A percentile compares a stretch with the other conserved stretches of the same genome.
These are phyloP conservation scores for Crotophaga sulcirostris DNA, from an alignment of 2,113 vertebrate genomes.

Conservation along the genomic window DNA sequence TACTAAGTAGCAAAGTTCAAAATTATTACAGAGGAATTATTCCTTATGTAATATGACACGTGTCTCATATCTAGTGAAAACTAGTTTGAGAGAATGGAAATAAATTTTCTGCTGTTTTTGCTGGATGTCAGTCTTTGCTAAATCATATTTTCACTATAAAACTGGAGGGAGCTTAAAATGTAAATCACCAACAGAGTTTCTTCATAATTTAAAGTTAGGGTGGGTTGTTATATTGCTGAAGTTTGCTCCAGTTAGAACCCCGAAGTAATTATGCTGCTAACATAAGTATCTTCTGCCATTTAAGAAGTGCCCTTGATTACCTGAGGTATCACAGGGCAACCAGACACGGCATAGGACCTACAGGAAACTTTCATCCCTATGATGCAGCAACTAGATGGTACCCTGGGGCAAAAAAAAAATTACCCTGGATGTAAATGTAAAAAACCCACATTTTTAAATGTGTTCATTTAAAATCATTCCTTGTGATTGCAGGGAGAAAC, in stretches of 20 bases:
- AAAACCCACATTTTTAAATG: too few relatives aligned
- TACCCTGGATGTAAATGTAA: not conserved
- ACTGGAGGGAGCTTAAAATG: not conserved
- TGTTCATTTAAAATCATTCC: not conserved
- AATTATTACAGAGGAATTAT: not conserved
- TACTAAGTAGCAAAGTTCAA: not conserved
- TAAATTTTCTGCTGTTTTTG: not conserved
- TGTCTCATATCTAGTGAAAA: not conserved
- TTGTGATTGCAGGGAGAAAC: not conserved
- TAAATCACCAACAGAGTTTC: not conserved
- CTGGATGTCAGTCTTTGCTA: not conserved
- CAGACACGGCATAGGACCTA: not conserved
- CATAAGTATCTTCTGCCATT: not conserved
- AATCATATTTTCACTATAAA: not conserved
- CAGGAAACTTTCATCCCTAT: not conserved
- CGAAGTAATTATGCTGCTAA: not conserved
- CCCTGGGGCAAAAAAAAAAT: not conserved
- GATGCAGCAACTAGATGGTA: not conserved
- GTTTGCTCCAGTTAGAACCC: not conserved
- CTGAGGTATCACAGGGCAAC: not conserved
- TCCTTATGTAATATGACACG: not conserved
- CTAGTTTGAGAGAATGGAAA: not conserved
- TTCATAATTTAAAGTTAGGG: not conserved
- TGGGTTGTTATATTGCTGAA: not conserved
- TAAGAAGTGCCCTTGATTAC: not conserved